Conservation (phyloP, 2,888 invertebrate genomes). For the Hemicrepidius hirtus region DNA sequence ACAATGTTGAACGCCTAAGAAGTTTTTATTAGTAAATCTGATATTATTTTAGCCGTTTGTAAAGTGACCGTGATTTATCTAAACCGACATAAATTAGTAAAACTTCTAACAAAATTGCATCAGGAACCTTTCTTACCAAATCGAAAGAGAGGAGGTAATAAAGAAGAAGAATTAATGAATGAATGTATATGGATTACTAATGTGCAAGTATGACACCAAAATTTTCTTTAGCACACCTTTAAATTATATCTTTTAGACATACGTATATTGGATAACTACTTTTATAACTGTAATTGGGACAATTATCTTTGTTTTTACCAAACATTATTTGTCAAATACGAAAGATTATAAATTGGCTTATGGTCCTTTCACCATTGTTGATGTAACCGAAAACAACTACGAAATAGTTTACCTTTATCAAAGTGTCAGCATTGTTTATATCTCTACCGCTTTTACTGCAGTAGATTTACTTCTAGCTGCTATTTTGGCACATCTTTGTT, state of each 20-base stretch:
- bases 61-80: not conserved
- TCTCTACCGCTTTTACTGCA: slow-evolving; percentile 32
- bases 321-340: not conserved
- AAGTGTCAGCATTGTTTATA: slow-evolving; percentile 23
- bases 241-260: slow-evolving; percentile 6
- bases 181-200: slow-evolving; percentile 26
- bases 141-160: slow-evolving; percentile 19
- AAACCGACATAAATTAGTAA: too few species aligned
- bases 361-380: slow-evolving; percentile 39
- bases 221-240: too few species aligned
- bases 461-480: slow-evolving; percentile 46
- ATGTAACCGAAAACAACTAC: slow-evolving; percentile 27
- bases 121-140: slow-evolving; percentile 18
- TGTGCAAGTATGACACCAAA: too few species aligned
- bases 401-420: slow-evolving; percentile 10
- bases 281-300: not conserved
- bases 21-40: too few species aligned
- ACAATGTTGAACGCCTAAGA: too few species aligned
- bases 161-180: slow-evolving; percentile 17
- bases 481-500: slow-evolving; percentile 47
- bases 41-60: not conserved
- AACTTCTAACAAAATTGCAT: not conserved
- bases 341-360: slow-evolving; percentile 36
- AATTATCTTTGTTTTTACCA: too few species aligned
- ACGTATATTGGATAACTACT: slow-evolving; percentile 11